These are phyloP conservation scores for Horisme vitalbata DNA, from an alignment of 2,888 invertebrate genomes.

Conservation along the genomic window DNA sequence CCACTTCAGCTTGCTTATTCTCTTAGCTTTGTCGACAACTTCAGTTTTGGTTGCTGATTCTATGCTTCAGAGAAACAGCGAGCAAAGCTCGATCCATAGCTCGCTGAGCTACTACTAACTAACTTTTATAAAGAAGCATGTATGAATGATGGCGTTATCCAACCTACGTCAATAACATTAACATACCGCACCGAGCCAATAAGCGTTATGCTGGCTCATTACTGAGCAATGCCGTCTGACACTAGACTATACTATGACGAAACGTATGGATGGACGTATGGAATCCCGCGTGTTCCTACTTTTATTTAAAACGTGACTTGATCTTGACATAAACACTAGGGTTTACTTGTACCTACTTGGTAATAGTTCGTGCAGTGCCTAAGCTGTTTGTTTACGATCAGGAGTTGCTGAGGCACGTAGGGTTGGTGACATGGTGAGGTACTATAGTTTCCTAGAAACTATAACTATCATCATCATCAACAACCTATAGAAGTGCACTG, in stretches of 20 bases:
- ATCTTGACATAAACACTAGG: constrained; percentile 19
- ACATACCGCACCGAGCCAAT: constrained; percentile 21
- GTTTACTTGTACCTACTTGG: constrained; percentile 14
- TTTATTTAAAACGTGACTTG: constrained; percentile 27
- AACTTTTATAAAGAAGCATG: constrained; percentile 4
- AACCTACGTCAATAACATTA: constrained; percentile 29
- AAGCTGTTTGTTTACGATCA: neutral
- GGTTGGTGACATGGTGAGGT: neutral
- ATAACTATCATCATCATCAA: too few species aligned
- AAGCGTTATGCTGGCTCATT: constrained; percentile 29
- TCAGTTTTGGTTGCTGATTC: too few species aligned
- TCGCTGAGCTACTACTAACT: too few species aligned
- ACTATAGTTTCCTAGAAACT: too few species aligned
- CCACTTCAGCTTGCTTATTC: too few species aligned
- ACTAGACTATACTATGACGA: constrained; percentile 25
- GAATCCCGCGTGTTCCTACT: constrained; percentile 23
- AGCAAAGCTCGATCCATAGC: too few species aligned
- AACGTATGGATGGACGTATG: too few species aligned
- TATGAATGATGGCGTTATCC: constrained; percentile 19
- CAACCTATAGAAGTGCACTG: too few species aligned
- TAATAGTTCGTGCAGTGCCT: constrained; percentile 10
- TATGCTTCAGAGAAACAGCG: too few species aligned
- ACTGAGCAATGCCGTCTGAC: constrained; percentile 30
- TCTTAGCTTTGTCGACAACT: too few species aligned
- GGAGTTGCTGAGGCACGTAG: neutral